Percentiles rank a stretch among this genome's conserved stretches.
Conservation (phyloP, 2,888 invertebrate genomes). For the Plebejus anna region DNA sequence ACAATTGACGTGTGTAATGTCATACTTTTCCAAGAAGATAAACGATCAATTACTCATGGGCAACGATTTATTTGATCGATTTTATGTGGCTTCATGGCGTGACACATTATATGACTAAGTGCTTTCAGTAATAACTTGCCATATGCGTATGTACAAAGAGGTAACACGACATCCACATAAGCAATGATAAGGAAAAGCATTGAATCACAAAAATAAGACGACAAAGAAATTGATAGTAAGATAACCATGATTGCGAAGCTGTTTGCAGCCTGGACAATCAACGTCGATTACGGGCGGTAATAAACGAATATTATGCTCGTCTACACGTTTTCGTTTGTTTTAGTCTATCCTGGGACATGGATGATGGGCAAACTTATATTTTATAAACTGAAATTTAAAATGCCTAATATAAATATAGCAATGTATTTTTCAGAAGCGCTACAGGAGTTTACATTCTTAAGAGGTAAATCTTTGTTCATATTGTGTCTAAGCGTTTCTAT, state of each 20-base stretch:
- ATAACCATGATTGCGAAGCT: no score
- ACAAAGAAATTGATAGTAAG: background rate
- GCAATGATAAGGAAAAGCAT: background rate
- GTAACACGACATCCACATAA: background rate
- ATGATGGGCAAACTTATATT: no score
- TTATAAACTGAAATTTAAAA: no score
- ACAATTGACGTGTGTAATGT: constrained; percentile 65
- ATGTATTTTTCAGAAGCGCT: no score
- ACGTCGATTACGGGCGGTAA: no score
- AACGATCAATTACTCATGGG: constrained; percentile 50
- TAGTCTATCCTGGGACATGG: no score
- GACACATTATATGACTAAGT: constrained; percentile 27
- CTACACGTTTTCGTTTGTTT: no score
- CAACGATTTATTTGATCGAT: constrained; percentile 39
- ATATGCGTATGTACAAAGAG: background rate
- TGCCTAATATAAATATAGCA: no score
- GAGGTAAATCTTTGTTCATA: background rate
- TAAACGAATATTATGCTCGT: no score
- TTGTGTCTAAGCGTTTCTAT: background rate
- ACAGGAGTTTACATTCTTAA: no score
- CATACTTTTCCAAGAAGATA: constrained; percentile 65
- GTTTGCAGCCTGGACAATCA: no score
- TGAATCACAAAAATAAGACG: background rate
- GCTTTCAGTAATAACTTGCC: background rate
- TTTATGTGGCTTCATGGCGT: constrained; percentile 19